Conservation (phyloP, 2,888 invertebrate genomes). For the Diaperis boleti region DNA sequence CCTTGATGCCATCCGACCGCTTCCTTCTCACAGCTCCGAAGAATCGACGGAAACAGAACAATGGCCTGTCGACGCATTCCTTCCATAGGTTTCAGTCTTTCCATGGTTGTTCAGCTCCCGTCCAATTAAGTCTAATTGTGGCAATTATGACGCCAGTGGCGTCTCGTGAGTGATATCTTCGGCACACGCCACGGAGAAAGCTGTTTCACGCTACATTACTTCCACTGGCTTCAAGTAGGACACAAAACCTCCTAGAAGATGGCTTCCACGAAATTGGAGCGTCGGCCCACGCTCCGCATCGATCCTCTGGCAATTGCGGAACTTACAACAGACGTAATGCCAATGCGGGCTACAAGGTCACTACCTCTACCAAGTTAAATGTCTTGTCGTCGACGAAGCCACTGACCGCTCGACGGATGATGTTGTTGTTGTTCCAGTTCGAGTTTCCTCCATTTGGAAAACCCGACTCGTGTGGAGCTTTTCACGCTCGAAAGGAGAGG, state of each 20-base stretch:
- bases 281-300: conserved; percentile 30
- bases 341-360: conserved; percentile 45
- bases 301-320: conserved; percentile 31
- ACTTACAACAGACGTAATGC: conserved; percentile 32
- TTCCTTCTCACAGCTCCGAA: conserved; percentile 12
- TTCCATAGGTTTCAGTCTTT: conserved; percentile 15
- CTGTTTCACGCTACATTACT: too few relatives aligned
- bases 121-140: conserved; percentile 29
- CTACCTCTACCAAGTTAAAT: conserved; percentile 41
- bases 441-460: conserved; percentile 27
- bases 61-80: conserved; percentile 23
- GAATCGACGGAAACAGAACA: conserved; percentile 39
- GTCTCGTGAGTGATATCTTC: conserved; percentile 11
- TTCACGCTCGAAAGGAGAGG: conserved; percentile 3
- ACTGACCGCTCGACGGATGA: conserved; percentile 31
- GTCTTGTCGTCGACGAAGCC: conserved; percentile 34
- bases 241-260: too few relatives aligned
- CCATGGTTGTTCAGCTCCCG: not conserved
- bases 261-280: conserved; percentile 39
- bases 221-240: too few relatives aligned
- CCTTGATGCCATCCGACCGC: conserved; percentile 20
- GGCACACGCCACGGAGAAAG: too few relatives aligned
- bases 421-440: not conserved
- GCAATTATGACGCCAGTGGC: conserved; percentile 24
- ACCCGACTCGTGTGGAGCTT: not conserved